These are phyloP conservation scores for Andrena trimmerana DNA, from an alignment of 2,888 invertebrate species.

Conservation along the genomic window DNA sequence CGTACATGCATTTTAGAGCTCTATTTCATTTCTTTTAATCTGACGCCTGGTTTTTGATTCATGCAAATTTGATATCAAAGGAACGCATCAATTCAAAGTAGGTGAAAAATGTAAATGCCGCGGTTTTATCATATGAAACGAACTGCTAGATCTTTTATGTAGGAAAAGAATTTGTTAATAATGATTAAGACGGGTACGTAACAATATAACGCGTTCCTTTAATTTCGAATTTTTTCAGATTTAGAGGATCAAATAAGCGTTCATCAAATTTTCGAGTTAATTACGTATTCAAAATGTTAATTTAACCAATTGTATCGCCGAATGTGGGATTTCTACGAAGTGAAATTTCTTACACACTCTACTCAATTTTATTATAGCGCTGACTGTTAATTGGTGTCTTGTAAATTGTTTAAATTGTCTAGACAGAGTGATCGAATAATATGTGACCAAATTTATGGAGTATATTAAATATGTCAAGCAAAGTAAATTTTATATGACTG, in stretches of 20 bases:
- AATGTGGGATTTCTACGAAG: slow-evolving; percentile 27
- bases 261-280: slow-evolving; percentile 58
- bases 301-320: slow-evolving; percentile 34
- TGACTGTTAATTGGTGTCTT: slow-evolving; percentile 10
- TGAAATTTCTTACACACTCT: slow-evolving; percentile 53
- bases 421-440: neutral
- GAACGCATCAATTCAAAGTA: slow-evolving; percentile 33
- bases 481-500: too few relatives aligned
- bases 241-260: slow-evolving; percentile 60
- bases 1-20: slow-evolving; percentile 54
- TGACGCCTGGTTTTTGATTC: slow-evolving; percentile 33
- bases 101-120: neutral
- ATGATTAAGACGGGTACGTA: neutral
- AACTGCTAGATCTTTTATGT: neutral
- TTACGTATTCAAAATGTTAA: slow-evolving; percentile 30
- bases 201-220: slow-evolving; percentile 47
- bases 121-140: neutral
- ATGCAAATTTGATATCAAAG: slow-evolving; percentile 42
- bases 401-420: slow-evolving; percentile 16
- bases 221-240: slow-evolving; percentile 55
- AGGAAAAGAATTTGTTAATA: neutral
- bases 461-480: too few relatives aligned
- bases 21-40: slow-evolving; percentile 26
- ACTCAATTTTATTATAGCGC: slow-evolving; percentile 11
- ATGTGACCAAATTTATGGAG: neutral